A percentile compares a stretch with the other conserved stretches of the same genome.
phyloP scores from a whole-genome alignment of 2,797 vertebrate genomes.

The Fistularia commersonii region DNA sequence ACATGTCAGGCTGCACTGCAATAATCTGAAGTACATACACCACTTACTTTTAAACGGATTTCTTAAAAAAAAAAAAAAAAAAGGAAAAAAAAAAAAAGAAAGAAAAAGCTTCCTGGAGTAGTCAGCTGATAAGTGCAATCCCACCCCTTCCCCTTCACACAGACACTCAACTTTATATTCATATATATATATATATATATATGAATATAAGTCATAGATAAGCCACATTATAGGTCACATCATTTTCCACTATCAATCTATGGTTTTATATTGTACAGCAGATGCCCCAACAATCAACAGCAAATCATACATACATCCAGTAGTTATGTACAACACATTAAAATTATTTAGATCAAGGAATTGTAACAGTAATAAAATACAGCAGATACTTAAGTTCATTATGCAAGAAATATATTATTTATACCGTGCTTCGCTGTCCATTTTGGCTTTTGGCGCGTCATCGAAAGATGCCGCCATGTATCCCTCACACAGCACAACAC shows the following conservation, averaged over 20 bases:
- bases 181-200: constrained; percentile 29
- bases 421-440: constrained; percentile 55
- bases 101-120: constrained; percentile 63
- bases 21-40: constrained; percentile 50
- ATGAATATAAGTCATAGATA: constrained; percentile 51
- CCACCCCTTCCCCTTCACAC: constrained; percentile 25
- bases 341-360: constrained; percentile 62
- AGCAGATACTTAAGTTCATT: constrained; percentile 68
- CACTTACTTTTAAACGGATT: too few relatives aligned
- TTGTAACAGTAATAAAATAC: constrained; percentile 70
- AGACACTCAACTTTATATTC: constrained; percentile 47
- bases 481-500: constrained; percentile 51
- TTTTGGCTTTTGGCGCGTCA: constrained; percentile 65
- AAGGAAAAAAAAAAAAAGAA: constrained; percentile 50
- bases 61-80: constrained; percentile 48
- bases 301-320: constrained; percentile 60
- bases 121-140: constrained; percentile 71
- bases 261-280: constrained; percentile 62
- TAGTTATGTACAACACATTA: constrained; percentile 68
- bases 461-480: constrained; percentile 44
- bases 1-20: constrained; percentile 65
- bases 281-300: constrained; percentile 56
- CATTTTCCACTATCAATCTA: constrained; percentile 56
- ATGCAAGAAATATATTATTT: constrained; percentile 63
- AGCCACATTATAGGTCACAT: constrained; percentile 53